A percentile compares a stretch with the other conserved stretches of the same genome.
Evolutionary conservation across 2,888 invertebrate genomes (phyloP).

Genomic region (Trypoxylon attenuatum): DNA sequence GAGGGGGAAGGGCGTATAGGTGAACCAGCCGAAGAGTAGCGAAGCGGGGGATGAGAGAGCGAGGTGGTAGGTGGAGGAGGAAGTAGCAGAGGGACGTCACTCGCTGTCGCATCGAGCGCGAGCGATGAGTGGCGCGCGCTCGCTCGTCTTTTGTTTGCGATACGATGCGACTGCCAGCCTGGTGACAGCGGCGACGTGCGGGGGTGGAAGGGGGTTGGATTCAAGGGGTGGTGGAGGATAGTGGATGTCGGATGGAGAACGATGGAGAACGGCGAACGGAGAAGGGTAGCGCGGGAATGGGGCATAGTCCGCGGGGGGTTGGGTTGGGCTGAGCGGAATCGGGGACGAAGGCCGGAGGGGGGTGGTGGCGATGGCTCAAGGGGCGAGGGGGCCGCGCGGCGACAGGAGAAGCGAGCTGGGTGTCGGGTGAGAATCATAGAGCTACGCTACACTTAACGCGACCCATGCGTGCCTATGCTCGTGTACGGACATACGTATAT

Average conservation of each 20-base stretch:
- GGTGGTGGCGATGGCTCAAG: slow-evolving; percentile 30
- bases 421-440: slow-evolving; percentile 64
- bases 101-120: slow-evolving; percentile 71
- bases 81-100: slow-evolving; percentile 63
- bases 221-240: slow-evolving; percentile 20
- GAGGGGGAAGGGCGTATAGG: too few relatives aligned
- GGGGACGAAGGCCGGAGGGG: slow-evolving; percentile 28
- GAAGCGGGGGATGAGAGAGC: slow-evolving; percentile 21
- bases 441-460: slow-evolving; percentile 67
- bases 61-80: slow-evolving; percentile 9
- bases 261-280: slow-evolving; percentile 23
- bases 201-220: slow-evolving; percentile 35
- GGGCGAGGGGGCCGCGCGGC: slow-evolving; percentile 7
- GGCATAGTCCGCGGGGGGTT: neutral
- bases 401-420: slow-evolving; percentile 45
- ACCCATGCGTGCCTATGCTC: slow-evolving; percentile 55
- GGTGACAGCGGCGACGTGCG: slow-evolving; percentile 51
- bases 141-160: slow-evolving; percentile 73
- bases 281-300: neutral
- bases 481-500: slow-evolving; percentile 22
- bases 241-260: slow-evolving; percentile 18
- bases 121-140: slow-evolving; percentile 71
- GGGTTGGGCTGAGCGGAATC: neutral
- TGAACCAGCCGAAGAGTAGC: slow-evolving; percentile 17
- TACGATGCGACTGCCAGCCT: slow-evolving; percentile 68